These are phyloP conservation scores for Heterotis niloticus DNA, from an alignment of 2,113 vertebrate genomes.

Conservation along the genomic window DNA sequence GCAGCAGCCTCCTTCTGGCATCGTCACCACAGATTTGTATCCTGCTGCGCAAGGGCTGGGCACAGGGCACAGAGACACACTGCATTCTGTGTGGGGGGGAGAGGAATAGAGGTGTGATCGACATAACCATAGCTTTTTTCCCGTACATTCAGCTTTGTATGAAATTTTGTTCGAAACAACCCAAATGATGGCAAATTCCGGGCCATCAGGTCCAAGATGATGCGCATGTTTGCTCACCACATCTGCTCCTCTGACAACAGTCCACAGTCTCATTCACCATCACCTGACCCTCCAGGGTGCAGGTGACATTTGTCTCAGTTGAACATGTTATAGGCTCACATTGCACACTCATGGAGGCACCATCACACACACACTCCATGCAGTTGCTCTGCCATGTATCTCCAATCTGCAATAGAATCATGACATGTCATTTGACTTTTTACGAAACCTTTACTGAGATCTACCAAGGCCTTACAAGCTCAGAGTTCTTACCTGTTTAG, in stretches of 20 bases:
- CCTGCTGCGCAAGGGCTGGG: slow-evolving; percentile 49
- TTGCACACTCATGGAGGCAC: slow-evolving; percentile 43
- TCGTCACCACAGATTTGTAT: slow-evolving; percentile 28
- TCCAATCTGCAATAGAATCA: slow-evolving; percentile 64
- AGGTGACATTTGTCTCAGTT: slow-evolving; percentile 24
- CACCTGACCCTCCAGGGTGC: slow-evolving; percentile 61
- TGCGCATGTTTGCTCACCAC: slow-evolving; percentile 68
- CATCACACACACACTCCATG: slow-evolving; percentile 71
- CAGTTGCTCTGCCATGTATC: slow-evolving; percentile 75
- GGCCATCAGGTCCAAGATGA: background rate
- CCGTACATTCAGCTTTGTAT: background rate
- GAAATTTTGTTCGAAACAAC: background rate
- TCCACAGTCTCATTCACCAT: slow-evolving; percentile 37
- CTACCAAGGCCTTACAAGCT: background rate
- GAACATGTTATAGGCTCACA: slow-evolving; percentile 62
- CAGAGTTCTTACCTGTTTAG: slow-evolving; percentile 58
- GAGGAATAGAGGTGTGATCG: background rate
- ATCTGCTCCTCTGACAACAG: slow-evolving; percentile 69
- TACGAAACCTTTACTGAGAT: background rate
- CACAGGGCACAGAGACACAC: slow-evolving; percentile 51
- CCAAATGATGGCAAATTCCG: background rate
- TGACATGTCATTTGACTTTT: background rate
- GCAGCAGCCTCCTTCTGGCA: slow-evolving; percentile 58
- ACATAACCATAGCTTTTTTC: background rate
- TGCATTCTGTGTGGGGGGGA: slow-evolving; percentile 60